Conservation (phyloP, 2,888 invertebrate species). For the Nebria salina region DNA sequence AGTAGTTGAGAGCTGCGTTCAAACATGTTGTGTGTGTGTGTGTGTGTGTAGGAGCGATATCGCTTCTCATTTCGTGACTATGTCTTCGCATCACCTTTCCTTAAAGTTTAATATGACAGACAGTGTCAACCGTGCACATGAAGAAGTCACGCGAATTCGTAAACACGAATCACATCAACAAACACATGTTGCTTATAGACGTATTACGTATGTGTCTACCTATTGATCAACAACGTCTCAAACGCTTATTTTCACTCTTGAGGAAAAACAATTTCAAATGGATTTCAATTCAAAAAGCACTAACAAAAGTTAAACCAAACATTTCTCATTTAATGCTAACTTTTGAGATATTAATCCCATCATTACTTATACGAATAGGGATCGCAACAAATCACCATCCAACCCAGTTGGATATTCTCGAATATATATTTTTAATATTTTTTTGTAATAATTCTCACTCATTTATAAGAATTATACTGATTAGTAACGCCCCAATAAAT, state of each 20-base stretch:
- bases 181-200: constrained; percentile 14
- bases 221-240: no score
- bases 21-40: background rate
- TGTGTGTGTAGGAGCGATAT: background rate
- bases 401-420: background rate
- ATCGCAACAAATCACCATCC: no score
- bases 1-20: constrained; percentile 32
- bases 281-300: no score
- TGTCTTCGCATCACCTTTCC: constrained; percentile 3
- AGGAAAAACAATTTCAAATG: no score
- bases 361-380: no score
- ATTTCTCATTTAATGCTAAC: no score
- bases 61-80: constrained; percentile 6
- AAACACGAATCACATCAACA: background rate
- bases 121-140: constrained; percentile 18
- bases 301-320: no score
- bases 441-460: background rate
- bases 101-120: constrained; percentile 16
- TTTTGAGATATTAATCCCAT: no score
- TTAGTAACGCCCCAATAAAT: background rate
- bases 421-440: background rate
- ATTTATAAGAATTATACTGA: background rate
- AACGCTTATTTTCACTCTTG: no score
- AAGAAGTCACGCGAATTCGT: constrained; percentile 13
- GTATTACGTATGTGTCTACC: no score